A percentile compares a stretch with the other conserved stretches of the same genome.
phyloP scores from a whole-genome alignment of 1,140 invertebrate species.

The Ruditapes philippinarum region DNA sequence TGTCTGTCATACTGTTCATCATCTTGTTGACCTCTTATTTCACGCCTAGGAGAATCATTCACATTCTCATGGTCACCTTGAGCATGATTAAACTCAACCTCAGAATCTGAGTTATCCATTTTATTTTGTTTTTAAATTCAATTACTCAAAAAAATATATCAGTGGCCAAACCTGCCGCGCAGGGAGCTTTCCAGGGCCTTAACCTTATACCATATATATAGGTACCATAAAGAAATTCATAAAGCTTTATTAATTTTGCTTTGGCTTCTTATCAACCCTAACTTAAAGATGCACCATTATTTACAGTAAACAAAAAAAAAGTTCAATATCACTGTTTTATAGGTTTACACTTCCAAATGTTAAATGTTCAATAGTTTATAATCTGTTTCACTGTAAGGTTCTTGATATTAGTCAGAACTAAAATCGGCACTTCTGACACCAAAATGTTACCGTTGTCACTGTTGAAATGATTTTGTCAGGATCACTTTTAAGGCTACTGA shows the following conservation, averaged over 20 bases:
- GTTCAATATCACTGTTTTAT: too few relatives aligned
- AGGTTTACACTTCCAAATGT: too few relatives aligned
- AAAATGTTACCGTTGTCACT: background rate
- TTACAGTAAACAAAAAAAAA: too few relatives aligned
- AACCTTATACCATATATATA: background rate
- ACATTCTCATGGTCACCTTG: too few relatives aligned
- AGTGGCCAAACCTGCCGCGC: background rate
- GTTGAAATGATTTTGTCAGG: background rate
- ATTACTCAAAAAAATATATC: too few relatives aligned
- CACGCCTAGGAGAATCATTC: too few relatives aligned
- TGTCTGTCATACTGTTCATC: background rate
- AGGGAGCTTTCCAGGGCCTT: background rate
- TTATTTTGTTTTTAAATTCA: too few relatives aligned
- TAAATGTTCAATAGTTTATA: too few relatives aligned
- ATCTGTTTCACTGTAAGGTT: too few relatives aligned
- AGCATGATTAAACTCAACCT: conserved; percentile 3
- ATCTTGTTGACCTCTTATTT: background rate
- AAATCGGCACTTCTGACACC: too few relatives aligned
- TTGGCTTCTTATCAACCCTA: background rate
- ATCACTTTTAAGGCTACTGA: too few relatives aligned
- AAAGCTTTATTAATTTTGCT: background rate
- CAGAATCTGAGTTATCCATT: conserved; percentile 9
- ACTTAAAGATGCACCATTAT: background rate
- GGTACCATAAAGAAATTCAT: background rate
- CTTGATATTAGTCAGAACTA: too few relatives aligned